Conservation (phyloP, 2,113 vertebrate genomes). For the Sapayoa aenigma region DNA sequence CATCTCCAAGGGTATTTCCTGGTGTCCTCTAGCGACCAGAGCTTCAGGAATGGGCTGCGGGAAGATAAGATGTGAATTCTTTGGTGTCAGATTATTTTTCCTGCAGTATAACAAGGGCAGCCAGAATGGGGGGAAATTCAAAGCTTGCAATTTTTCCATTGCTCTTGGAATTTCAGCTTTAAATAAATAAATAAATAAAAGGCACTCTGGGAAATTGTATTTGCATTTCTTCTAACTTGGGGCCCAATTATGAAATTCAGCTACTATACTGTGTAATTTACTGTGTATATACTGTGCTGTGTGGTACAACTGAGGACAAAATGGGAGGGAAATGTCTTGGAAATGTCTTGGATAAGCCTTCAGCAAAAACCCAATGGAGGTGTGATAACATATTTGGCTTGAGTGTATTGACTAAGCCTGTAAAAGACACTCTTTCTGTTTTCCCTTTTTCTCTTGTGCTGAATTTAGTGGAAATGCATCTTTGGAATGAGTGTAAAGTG, state of each 20-base stretch:
- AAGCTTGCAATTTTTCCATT: not conserved
- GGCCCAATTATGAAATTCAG: not conserved
- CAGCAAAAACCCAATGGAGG: not conserved
- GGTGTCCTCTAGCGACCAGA: not conserved
- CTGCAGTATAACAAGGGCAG: not conserved
- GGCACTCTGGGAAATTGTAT: not conserved
- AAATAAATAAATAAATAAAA: not conserved
- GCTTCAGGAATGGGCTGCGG: not conserved
- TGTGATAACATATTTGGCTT: not conserved
- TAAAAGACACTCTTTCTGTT: not conserved
- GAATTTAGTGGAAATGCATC: not conserved
- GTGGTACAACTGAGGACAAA: not conserved
- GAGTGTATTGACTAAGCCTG: not conserved
- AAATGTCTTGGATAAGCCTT: not conserved
- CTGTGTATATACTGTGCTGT: not conserved
- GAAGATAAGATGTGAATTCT: not conserved
- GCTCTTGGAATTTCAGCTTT: not conserved
- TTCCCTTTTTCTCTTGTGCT: not conserved
- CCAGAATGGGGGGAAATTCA: not conserved
- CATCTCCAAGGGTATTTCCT: not conserved
- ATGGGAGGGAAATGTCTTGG: not conserved
- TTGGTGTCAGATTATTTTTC: not conserved
- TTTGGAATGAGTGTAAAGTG: not conserved
- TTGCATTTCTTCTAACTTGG: not conserved
- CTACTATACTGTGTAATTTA: not conserved